Evolutionary conservation across 1,140 invertebrate species (phyloP).

Genomic region (Drosophila cardini): DNA sequence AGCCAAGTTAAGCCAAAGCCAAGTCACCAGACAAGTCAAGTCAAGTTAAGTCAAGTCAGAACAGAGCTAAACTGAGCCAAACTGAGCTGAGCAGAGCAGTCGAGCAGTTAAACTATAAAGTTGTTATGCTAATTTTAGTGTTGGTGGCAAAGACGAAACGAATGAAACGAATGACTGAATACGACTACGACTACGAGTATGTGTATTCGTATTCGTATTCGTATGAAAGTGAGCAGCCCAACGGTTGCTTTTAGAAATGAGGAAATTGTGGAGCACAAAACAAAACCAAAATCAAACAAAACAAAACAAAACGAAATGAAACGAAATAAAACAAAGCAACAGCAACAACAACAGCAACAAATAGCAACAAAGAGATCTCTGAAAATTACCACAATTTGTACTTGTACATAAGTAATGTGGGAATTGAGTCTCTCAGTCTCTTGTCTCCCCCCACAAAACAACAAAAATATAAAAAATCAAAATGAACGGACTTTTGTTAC

Average conservation of each 20-base stretch:
- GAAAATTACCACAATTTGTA: conserved; percentile 83
- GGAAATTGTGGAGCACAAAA: conserved; percentile 72
- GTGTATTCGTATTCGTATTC: conserved; percentile 3
- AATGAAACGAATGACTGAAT: conserved; percentile 28
- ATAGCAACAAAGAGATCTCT: conserved; percentile 76
- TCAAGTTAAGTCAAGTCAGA: conserved; percentile 25
- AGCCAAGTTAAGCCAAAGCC: conserved; percentile 3
- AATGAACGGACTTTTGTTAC: conserved; percentile 39
- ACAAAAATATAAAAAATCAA: too few relatives aligned
- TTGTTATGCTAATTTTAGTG: conserved; percentile 85
- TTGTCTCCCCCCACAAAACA: too few relatives aligned
- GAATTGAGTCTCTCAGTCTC: conserved; percentile 55
- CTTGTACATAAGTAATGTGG: conserved; percentile 83
- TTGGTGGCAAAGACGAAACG: conserved; percentile 57
- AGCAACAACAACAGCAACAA: conserved; percentile 11
- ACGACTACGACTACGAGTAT: conserved; percentile 14
- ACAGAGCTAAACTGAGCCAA: conserved; percentile 21
- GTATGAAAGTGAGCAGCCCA: conserved; percentile 12
- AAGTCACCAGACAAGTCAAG: background rate
- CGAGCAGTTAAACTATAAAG: conserved; percentile 84
- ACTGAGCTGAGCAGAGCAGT: conserved; percentile 25
- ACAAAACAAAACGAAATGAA: conserved; percentile 11
- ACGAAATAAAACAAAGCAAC: conserved; percentile 29
- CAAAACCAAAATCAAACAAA: conserved; percentile 12
- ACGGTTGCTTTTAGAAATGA: conserved; percentile 69